These are phyloP conservation scores for Phthorimaea operculella DNA, from an alignment of 1,140 invertebrate genomes.

Conservation along the genomic window DNA sequence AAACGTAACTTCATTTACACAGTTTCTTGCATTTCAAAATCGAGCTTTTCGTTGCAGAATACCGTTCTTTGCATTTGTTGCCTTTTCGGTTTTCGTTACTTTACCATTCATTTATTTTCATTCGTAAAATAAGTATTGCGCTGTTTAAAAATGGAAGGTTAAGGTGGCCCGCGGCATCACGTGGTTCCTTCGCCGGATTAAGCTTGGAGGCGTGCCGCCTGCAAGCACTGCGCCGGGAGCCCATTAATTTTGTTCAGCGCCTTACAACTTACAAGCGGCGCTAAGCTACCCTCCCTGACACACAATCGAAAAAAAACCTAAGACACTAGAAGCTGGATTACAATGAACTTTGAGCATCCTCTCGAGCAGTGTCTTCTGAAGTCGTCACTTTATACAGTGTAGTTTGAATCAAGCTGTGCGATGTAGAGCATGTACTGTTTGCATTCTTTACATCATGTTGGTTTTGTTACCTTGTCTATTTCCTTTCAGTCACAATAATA, in stretches of 20 bases:
- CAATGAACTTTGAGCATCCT: constrained; percentile 1
- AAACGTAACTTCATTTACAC: neutral
- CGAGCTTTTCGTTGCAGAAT: no score
- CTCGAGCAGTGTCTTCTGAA: neutral
- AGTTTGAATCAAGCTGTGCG: no score
- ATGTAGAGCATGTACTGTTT: no score
- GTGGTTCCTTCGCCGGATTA: constrained; percentile 23
- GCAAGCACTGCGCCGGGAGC: constrained; percentile 26
- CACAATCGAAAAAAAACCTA: constrained; percentile 29
- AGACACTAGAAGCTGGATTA: constrained; percentile 19
- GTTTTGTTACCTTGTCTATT: no score
- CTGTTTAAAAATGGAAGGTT: no score
- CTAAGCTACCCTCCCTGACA: constrained; percentile 31
- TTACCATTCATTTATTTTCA: no score
- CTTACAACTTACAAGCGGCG: constrained; percentile 35
- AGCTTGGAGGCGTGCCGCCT: constrained; percentile 23
- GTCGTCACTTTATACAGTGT: neutral
- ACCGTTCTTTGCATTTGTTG: no score
- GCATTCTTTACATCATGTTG: no score
- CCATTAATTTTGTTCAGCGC: constrained; percentile 50
- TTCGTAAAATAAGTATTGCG: no score
- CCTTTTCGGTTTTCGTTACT: no score
- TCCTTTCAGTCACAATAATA: no score
- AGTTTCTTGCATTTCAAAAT: neutral
- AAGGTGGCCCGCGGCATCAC: no score